A percentile compares a stretch with the other conserved stretches of the same genome.
phyloP scores from a whole-genome alignment of 2,888 invertebrate genomes.

The Congeria kusceri region DNA sequence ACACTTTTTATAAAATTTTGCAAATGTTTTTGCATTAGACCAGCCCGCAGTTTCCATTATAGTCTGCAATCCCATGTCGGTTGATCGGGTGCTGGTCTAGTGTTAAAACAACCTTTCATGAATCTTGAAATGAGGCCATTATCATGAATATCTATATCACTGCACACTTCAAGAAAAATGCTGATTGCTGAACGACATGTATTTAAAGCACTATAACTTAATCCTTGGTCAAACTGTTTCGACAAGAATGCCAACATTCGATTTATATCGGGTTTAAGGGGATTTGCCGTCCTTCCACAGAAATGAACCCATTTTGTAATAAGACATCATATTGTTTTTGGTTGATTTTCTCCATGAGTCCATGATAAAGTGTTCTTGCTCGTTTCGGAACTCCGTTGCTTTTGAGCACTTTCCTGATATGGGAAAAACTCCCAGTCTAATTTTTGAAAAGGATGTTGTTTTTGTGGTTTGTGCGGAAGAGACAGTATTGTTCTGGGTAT shows the following conservation, averaged over 20 bases:
- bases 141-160: too few relatives aligned
- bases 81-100: too few relatives aligned
- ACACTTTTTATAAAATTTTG: too few relatives aligned
- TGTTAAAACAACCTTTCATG: too few relatives aligned
- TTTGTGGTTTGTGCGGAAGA: slow-evolving; percentile 26
- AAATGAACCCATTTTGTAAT: slow-evolving; percentile 36
- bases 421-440: slow-evolving; percentile 35
- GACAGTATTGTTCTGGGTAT: not conserved
- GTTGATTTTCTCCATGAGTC: slow-evolving; percentile 33
- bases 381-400: slow-evolving; percentile 33
- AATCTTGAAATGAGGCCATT: too few relatives aligned
- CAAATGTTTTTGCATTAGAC: too few relatives aligned
- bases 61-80: too few relatives aligned
- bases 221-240: slow-evolving; percentile 13
- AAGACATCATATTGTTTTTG: slow-evolving; percentile 37
- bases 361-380: slow-evolving; percentile 32
- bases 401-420: slow-evolving; percentile 40
- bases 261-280: slow-evolving; percentile 10
- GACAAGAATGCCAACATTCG: slow-evolving; percentile 16
- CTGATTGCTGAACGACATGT: too few relatives aligned
- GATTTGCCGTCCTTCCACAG: slow-evolving; percentile 11
- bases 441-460: slow-evolving; percentile 31
- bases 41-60: too few relatives aligned
- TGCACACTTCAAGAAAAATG: too few relatives aligned
- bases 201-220: slow-evolving; percentile 45